Evolutionary conservation across 2,888 invertebrate genomes (phyloP).

Genomic region (Lasioglossum oenotherae): DNA sequence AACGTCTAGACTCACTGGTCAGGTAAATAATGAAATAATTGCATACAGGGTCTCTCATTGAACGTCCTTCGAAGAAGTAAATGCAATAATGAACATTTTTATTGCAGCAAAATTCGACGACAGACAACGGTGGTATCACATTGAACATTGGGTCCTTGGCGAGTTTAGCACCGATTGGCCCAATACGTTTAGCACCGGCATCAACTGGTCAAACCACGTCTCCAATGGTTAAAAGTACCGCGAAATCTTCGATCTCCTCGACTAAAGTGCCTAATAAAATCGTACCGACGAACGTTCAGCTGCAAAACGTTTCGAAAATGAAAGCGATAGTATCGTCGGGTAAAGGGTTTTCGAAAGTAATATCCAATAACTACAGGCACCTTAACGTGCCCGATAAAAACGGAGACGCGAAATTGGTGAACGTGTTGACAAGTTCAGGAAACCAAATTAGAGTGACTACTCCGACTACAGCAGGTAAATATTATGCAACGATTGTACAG

Average conservation of each 20-base stretch:
- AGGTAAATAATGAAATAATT: constrained; percentile 66
- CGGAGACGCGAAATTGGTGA: constrained; percentile 71
- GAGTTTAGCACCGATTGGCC: constrained; percentile 82
- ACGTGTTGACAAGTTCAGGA: constrained; percentile 68
- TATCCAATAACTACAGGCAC: constrained; percentile 74
- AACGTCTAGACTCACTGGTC: constrained; percentile 72
- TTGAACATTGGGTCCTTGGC: constrained; percentile 83
- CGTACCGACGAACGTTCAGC: constrained; percentile 63
- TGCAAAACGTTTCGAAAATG: constrained; percentile 74
- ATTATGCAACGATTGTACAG: neutral
- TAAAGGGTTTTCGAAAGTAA: constrained; percentile 74
- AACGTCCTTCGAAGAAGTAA: neutral
- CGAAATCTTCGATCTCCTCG: constrained; percentile 55
- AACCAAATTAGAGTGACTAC: constrained; percentile 73
- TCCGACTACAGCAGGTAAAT: constrained; percentile 67
- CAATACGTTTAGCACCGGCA: constrained; percentile 80
- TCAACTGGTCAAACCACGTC: constrained; percentile 58
- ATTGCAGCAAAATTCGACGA: constrained; percentile 66
- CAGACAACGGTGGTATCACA: constrained; percentile 81
- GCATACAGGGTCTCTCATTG: neutral
- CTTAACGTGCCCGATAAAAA: constrained; percentile 68
- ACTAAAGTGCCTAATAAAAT: constrained; percentile 76
- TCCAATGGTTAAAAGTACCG: constrained; percentile 51
- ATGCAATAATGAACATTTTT: constrained; percentile 28
- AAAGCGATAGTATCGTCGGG: constrained; percentile 75